These are phyloP conservation scores for Drosophila novamexicana DNA, from an alignment of 1,140 invertebrate genomes.

Conservation along the genomic window DNA sequence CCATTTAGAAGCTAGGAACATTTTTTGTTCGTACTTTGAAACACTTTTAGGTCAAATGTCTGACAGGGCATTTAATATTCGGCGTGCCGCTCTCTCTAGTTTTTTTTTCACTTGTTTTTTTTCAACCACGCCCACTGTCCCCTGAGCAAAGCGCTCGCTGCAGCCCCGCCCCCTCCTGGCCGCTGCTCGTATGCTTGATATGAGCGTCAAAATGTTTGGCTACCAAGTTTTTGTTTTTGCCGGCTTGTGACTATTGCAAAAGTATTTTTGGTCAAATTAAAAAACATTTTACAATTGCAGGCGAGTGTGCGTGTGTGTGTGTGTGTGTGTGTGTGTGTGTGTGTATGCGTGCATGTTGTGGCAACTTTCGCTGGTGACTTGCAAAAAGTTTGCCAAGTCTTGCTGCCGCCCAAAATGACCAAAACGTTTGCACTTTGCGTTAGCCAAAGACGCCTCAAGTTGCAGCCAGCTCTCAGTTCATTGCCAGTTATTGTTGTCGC, in stretches of 20 bases:
- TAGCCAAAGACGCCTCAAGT: conserved; percentile 24
- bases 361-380: conserved; percentile 58
- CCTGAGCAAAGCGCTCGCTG: neutral
- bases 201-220: conserved; percentile 55
- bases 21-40: too few relatives aligned
- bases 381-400: conserved; percentile 57
- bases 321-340: neutral
- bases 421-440: conserved; percentile 70
- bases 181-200: conserved; percentile 15
- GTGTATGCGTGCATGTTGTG: conserved; percentile 9
- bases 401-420: conserved; percentile 37
- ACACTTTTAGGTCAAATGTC: too few relatives aligned
- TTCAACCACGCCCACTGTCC: conserved; percentile 1
- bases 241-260: conserved; percentile 59
- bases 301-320: conserved; percentile 7
- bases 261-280: conserved; percentile 78
- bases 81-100: too few relatives aligned
- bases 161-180: neutral
- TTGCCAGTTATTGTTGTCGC: conserved; percentile 48
- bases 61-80: too few relatives aligned
- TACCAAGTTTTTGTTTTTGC: conserved; percentile 44
- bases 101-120: too few relatives aligned
- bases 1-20: too few relatives aligned
- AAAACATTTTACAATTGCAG: conserved; percentile 77
- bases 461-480: conserved; percentile 33